Evolutionary conservation across 2,113 vertebrate species (phyloP), one percentile per base, ranked within the genome.

Genomic region (Atractosteus spatula): DNA sequence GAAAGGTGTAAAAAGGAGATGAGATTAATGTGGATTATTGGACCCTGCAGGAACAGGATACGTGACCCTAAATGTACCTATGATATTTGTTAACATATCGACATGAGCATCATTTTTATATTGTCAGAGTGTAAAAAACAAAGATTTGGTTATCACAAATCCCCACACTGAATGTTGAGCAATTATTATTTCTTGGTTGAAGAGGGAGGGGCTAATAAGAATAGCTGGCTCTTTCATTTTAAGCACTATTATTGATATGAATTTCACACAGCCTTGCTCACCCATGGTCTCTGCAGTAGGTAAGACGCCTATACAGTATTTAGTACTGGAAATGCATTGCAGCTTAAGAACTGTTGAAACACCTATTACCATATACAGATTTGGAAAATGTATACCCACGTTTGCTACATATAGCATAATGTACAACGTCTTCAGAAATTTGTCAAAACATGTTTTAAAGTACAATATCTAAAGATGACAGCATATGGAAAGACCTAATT

Each of bases 381-480:
- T 86, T 83, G 5, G 10, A 51, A 81, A 90, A 82, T 89, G 83
- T 84, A 87, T 77, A 88, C 85, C 85, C 81, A 84, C 74, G 77
- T 91, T 81, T 81, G 86, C 91, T 87, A 90, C 89, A 86, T 83
- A 87, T 88, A 82, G 90, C 87, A 80, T 83, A 89, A 83, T 79
- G 84, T 82, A 93, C 90, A 89, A 82, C 75, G 89, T 84, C 29
- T 87, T 91, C 88, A 91, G 86, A 78, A 77, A 82, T 79, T 88
- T 82, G 59, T 69, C 70, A 76, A 84, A 74, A 82, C 73, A 86
- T 89, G 85, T 87, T 83, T 92, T 89, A 84, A 90, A 86, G 88
- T 88, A 96, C 94, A 91, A 90, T 94, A 94, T 91, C 91, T 88
- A 85, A 91, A 89, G 85, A 87, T 91, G 85, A 91, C 87, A 90